Percentiles rank a stretch among this genome's conserved stretches.
phyloP scores from a whole-genome alignment of 2,888 invertebrate genomes.

The Synanthedon tipuliformis region DNA sequence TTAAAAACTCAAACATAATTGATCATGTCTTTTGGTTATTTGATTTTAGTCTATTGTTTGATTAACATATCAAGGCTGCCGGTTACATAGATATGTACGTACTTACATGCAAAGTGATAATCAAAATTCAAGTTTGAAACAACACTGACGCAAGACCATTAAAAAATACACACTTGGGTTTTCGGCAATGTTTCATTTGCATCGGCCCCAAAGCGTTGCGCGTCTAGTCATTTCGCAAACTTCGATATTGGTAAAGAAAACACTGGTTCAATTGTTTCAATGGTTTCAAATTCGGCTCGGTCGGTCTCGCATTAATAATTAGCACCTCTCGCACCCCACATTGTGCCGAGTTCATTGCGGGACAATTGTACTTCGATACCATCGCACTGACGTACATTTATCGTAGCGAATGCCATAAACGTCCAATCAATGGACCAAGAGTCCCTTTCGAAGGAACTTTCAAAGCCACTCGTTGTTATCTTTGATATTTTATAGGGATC shows the following conservation, averaged over 20 bases:
- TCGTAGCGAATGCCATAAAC: slow-evolving; percentile 59
- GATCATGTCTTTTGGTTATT: slow-evolving; percentile 56
- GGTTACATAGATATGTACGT: slow-evolving; percentile 29
- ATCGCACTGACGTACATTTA: slow-evolving; percentile 37
- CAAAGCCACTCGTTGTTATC: slow-evolving; percentile 63
- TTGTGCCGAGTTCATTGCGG: slow-evolving; percentile 18
- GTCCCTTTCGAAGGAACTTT: slow-evolving; percentile 44
- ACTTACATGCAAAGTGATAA: slow-evolving; percentile 64
- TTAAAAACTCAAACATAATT: slow-evolving; percentile 52
- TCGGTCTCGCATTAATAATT: slow-evolving; percentile 67
- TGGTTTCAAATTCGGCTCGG: slow-evolving; percentile 63
- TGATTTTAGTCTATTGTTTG: slow-evolving; percentile 67
- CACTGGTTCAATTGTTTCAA: slow-evolving; percentile 65
- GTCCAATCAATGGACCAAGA: slow-evolving; percentile 47
- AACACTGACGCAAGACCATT: slow-evolving; percentile 68
- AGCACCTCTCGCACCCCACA: slow-evolving; percentile 51
- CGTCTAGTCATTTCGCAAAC: slow-evolving; percentile 67
- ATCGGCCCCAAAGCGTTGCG: slow-evolving; percentile 63
- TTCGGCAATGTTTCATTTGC: slow-evolving; percentile 67
- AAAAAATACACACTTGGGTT: slow-evolving; percentile 56
- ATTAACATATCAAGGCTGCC: slow-evolving; percentile 67
- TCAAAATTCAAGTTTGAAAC: slow-evolving; percentile 70
- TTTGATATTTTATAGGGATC: slow-evolving; percentile 68
- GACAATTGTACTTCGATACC: slow-evolving; percentile 27
- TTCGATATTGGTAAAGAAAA: slow-evolving; percentile 66